phyloP scores from a whole-genome alignment of 1,140 invertebrate species.

The Megalopta genalis region DNA sequence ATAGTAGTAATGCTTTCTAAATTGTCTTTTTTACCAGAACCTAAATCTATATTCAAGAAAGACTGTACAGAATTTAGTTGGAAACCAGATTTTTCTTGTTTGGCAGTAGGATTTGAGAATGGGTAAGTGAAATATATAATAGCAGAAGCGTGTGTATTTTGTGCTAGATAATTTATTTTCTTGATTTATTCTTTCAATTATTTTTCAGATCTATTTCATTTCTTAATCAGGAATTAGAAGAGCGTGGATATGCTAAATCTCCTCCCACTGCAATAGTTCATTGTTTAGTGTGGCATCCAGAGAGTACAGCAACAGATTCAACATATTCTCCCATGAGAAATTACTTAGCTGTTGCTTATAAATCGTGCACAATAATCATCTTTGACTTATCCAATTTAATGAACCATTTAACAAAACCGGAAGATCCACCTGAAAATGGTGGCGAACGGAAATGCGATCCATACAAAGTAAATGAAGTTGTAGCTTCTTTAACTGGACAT shows the following conservation, averaged over 20 bases:
- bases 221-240: conserved; percentile 64
- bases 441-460: conserved; percentile 29
- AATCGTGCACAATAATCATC: conserved; percentile 81
- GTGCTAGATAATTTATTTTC: conserved; percentile 40
- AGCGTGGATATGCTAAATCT: conserved; percentile 55
- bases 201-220: conserved; percentile 70
- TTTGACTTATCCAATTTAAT: conserved; percentile 77
- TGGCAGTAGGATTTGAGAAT: conserved; percentile 83
- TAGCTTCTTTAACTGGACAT: conserved; percentile 83
- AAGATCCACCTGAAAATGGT: not conserved
- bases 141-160: no score
- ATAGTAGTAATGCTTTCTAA: not conserved
- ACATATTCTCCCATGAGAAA: conserved; percentile 81
- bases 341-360: conserved; percentile 84
- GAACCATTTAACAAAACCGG: conserved; percentile 13
- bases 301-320: conserved; percentile 81
- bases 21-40: conserved; percentile 51
- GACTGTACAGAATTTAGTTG: conserved; percentile 82
- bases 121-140: conserved; percentile 71
- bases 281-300: conserved; percentile 86
- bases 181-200: conserved; percentile 35
- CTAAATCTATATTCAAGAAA: conserved; percentile 67
- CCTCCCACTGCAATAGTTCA: conserved; percentile 80
- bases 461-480: conserved; percentile 69
- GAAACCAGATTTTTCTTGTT: conserved; percentile 82